A percentile compares a stretch with the other conserved stretches of the same genome.
phyloP scores from a whole-genome alignment of 2,888 invertebrate species.

The Nineta flava region DNA sequence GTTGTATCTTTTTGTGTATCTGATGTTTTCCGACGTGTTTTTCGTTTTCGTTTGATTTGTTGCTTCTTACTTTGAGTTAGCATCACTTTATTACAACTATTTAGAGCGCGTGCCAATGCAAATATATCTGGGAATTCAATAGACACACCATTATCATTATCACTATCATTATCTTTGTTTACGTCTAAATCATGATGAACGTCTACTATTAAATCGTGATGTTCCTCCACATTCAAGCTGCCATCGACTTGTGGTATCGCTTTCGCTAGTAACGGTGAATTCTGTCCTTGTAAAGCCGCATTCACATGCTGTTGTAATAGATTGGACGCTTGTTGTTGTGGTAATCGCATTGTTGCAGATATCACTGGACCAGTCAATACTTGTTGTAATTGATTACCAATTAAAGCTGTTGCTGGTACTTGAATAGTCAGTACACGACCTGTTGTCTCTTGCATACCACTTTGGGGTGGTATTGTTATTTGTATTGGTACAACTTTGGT shows the following conservation, averaged over 20 bases:
- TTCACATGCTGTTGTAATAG: conserved; percentile 81
- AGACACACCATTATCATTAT: neutral
- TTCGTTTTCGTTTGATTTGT: neutral
- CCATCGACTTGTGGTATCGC: conserved; percentile 21
- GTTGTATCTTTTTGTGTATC: too few species aligned
- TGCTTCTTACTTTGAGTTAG: neutral
- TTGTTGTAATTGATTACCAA: conserved; percentile 37
- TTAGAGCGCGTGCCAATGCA: neutral
- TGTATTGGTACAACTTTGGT: conserved; percentile 41
- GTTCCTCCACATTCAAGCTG: conserved; percentile 12
- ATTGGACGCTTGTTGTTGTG: conserved; percentile 63
- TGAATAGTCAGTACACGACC: conserved; percentile 69
- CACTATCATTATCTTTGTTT: too few species aligned
- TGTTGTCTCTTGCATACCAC: conserved; percentile 49
- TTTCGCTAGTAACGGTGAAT: conserved; percentile 20
- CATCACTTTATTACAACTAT: neutral
- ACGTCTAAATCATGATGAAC: neutral
- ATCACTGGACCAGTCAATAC: conserved; percentile 78
- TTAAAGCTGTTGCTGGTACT: conserved; percentile 72
- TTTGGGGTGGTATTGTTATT: conserved; percentile 69
- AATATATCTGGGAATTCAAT: neutral
- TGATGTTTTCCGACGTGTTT: neutral
- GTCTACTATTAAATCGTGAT: neutral
- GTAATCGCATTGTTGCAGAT: conserved; percentile 77
- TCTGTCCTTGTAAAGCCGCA: conserved; percentile 48